A percentile compares a stretch with the other conserved stretches of the same genome.
Evolutionary conservation across 2,797 vertebrate species (phyloP).

Genomic region (Botia kubotai): DNA sequence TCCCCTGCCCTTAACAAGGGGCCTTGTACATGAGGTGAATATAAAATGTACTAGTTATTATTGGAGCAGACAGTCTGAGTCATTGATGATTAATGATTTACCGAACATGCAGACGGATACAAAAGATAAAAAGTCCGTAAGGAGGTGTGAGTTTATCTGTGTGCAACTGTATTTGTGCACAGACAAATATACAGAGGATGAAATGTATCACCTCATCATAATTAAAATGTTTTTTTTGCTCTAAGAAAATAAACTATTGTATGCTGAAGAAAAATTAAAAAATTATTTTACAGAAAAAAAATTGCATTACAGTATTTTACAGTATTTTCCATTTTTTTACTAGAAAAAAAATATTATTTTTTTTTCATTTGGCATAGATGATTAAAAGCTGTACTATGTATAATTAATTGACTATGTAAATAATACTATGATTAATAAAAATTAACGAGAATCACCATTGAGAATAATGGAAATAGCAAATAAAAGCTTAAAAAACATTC

Average conservation of each 20-base stretch:
- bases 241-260: too few relatives aligned
- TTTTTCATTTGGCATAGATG: too few relatives aligned
- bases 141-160: conserved; percentile 10
- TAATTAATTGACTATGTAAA: not conserved
- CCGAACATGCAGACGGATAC: conserved; percentile 20
- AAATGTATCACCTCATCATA: too few relatives aligned
- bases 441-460: not conserved
- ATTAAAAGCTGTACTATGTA: too few relatives aligned
- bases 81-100: conserved; percentile 42
- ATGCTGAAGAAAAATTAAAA: too few relatives aligned
- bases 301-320: not conserved
- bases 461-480: too few relatives aligned
- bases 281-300: not conserved
- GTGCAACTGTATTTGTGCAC: not conserved
- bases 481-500: too few relatives aligned
- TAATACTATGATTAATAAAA: not conserved
- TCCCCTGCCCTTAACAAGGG: conserved; percentile 33
- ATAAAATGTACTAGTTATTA: conserved; percentile 28
- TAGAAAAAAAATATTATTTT: too few relatives aligned
- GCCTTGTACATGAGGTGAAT: conserved; percentile 41
- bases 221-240: too few relatives aligned
- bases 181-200: too few relatives aligned
- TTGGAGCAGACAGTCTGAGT: conserved; percentile 50
- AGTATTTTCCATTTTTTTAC: too few relatives aligned
- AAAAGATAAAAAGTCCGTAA: not conserved